phyloP scores from a whole-genome alignment of 2,888 invertebrate species.

The Spatulosminthurus flaviceps region DNA sequence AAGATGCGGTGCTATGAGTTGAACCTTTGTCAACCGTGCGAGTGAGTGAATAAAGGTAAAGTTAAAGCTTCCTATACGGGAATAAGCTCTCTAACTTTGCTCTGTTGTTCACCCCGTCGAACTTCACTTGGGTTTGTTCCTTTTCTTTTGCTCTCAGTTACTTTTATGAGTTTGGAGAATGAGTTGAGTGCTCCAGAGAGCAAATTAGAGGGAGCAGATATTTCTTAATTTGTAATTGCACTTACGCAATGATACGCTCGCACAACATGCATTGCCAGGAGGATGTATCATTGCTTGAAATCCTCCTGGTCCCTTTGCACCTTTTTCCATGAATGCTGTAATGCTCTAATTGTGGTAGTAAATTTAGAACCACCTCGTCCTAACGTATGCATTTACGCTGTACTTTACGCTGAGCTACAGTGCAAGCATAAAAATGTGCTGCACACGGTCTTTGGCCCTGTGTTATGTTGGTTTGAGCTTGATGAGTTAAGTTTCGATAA shows the following conservation, averaged over 20 bases:
- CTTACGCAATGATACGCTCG: neutral
- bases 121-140: conserved; percentile 16
- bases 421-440: neutral
- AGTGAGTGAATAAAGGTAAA: no score
- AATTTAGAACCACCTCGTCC: no score
- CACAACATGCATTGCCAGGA: no score
- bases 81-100: neutral
- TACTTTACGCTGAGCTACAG: neutral
- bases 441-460: neutral
- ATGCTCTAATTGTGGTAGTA: no score
- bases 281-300: no score
- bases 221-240: neutral
- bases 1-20: no score
- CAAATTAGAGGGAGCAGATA: neutral
- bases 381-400: no score
- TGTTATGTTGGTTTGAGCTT: neutral
- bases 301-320: no score
- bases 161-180: neutral
- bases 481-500: neutral
- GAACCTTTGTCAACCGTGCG: no score
- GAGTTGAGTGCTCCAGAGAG: neutral
- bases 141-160: conserved; percentile 6
- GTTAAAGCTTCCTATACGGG: neutral
- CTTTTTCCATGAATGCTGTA: no score
- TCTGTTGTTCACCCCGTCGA: conserved; percentile 3